Conservation (phyloP, 2,888 invertebrate genomes). For the Steinernema hermaphroditum region DNA sequence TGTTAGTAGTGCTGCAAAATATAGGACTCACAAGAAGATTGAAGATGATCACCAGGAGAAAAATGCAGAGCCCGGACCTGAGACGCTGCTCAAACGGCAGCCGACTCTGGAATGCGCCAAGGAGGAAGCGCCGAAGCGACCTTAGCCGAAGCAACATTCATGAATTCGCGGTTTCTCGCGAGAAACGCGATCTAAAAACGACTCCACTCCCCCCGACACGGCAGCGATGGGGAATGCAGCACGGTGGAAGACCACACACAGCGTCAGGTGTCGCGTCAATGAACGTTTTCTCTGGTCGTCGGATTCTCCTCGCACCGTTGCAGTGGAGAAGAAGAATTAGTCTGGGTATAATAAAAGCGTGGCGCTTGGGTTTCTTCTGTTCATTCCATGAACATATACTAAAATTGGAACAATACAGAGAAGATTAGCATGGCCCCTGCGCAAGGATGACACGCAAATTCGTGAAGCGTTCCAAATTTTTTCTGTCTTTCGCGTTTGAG, state of each 20-base stretch:
- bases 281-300: neutral
- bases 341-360: no score
- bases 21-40: neutral
- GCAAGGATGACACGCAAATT: slow-evolving; percentile 82
- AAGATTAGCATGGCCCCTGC: slow-evolving; percentile 90
- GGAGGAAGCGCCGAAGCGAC: neutral
- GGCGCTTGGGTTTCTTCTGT: neutral
- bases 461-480: slow-evolving; percentile 82
- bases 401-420: slow-evolving; percentile 90
- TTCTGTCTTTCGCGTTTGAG: slow-evolving; percentile 37
- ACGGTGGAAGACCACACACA: neutral
- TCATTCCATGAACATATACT: slow-evolving; percentile 69
- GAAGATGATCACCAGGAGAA: neutral
- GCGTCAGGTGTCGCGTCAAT: no score
- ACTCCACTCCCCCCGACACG: no score
- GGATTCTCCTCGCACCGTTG: neutral
- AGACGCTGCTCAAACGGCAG: neutral
- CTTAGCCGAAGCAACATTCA: slow-evolving; percentile 1
- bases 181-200: neutral
- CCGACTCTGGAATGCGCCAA: neutral
- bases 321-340: no score
- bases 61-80: neutral
- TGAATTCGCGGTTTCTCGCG: neutral
- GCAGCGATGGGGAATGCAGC: no score
- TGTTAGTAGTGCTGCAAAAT: neutral